Conservation (phyloP, 1,140 invertebrate species). For the Xylocopa sonorina region DNA sequence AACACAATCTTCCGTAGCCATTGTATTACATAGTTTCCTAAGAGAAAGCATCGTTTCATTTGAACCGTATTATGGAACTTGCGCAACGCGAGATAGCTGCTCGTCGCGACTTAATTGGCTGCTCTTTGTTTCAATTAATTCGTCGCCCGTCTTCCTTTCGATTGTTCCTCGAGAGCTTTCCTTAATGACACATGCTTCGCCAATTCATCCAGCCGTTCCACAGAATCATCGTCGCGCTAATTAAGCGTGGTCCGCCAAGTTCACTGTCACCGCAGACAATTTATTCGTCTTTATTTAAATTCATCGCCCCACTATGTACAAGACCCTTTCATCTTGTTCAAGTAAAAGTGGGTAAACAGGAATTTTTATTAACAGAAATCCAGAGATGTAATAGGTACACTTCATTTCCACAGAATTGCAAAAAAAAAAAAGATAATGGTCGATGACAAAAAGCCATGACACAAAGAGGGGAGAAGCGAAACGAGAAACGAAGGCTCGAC, state of each 20-base stretch:
- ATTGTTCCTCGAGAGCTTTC: conserved; percentile 23
- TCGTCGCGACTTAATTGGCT: conserved; percentile 29
- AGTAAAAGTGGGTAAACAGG: too few relatives aligned
- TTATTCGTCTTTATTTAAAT: neutral
- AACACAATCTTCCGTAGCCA: conserved; percentile 26
- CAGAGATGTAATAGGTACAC: too few relatives aligned
- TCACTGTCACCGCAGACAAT: conserved; percentile 1
- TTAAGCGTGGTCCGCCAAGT: conserved; percentile 13
- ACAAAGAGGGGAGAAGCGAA: neutral
- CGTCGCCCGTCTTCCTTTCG: neutral
- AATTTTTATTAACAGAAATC: too few relatives aligned
- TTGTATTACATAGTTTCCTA: neutral
- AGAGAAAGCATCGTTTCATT: conserved; percentile 32
- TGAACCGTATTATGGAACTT: conserved; percentile 35
- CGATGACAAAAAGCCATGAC: neutral
- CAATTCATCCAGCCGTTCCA: neutral
- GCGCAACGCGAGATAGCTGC: conserved; percentile 32
- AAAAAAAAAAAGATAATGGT: too few relatives aligned
- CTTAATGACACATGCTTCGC: conserved; percentile 5
- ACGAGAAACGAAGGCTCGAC: neutral
- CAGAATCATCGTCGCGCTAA: conserved; percentile 7
- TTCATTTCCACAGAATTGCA: too few relatives aligned
- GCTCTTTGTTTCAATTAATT: conserved; percentile 45
- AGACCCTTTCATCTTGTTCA: too few relatives aligned
- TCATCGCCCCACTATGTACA: neutral